These are phyloP conservation scores for Macrosoma leucophasiata DNA, from an alignment of 2,888 invertebrate genomes.

Conservation along the genomic window DNA sequence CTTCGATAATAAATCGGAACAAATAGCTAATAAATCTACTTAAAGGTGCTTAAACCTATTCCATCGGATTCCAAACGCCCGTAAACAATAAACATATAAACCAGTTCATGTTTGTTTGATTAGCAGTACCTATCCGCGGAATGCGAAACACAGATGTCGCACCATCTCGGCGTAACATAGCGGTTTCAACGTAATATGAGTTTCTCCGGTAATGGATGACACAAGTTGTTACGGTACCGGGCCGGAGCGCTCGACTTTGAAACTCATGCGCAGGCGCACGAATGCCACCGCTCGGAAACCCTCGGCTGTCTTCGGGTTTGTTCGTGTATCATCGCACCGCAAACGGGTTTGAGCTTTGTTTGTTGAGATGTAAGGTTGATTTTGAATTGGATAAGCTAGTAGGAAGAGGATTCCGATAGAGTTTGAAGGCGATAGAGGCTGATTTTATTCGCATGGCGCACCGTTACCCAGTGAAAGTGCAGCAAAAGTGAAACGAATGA, in stretches of 20 bases:
- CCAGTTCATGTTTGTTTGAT: no score
- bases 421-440: slow-evolving; percentile 31
- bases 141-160: slow-evolving; percentile 14
- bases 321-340: slow-evolving; percentile 7
- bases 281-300: slow-evolving; percentile 19
- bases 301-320: slow-evolving; percentile 39
- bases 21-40: no score
- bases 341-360: slow-evolving; percentile 7
- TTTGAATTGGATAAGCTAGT: slow-evolving; percentile 12
- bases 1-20: no score
- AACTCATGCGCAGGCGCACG: slow-evolving; percentile 59
- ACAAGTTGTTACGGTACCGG: slow-evolving; percentile 68
- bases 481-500: slow-evolving; percentile 70
- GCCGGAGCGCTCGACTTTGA: slow-evolving; percentile 45
- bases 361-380: background rate
- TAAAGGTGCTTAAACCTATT: no score
- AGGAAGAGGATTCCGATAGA: slow-evolving; percentile 17
- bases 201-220: slow-evolving; percentile 71
- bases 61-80: no score
- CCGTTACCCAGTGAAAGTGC: slow-evolving; percentile 66
- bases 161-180: slow-evolving; percentile 45
- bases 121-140: no score
- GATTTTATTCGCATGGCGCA: slow-evolving; percentile 34
- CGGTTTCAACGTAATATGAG: slow-evolving; percentile 60
- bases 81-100: no score